Conservation (phyloP, 2,113 vertebrate species). For the Euleptes europaea region DNA sequence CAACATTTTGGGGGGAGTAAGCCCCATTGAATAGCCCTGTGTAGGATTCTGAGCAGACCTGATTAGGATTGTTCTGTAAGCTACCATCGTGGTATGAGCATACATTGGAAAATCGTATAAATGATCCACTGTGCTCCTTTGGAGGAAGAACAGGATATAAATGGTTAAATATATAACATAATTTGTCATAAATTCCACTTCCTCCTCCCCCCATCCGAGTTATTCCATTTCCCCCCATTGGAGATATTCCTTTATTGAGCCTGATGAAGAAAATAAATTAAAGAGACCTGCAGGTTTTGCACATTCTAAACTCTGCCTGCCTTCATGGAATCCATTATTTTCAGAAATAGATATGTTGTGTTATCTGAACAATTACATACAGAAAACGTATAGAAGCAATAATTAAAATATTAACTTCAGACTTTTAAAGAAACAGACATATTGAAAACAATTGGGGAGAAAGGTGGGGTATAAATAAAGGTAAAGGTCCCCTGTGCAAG, state of each 20-base stretch:
- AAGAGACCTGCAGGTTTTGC: slow-evolving; percentile 13
- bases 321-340: not conserved
- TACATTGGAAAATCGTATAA: not conserved
- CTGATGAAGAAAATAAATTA: not conserved
- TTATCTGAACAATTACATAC: not conserved
- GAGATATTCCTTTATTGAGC: not conserved
- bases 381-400: not conserved
- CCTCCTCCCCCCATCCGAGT: not conserved
- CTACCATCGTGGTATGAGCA: not conserved
- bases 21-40: too few relatives aligned
- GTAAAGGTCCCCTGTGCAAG: too few relatives aligned
- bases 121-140: not conserved
- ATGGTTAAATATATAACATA: not conserved
- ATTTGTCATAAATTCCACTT: not conserved
- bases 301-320: not conserved
- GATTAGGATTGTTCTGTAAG: not conserved
- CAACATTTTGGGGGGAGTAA: too few relatives aligned
- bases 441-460: not conserved
- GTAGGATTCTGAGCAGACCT: too few relatives aligned
- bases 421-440: not conserved
- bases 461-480: too few relatives aligned
- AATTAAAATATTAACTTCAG: not conserved
- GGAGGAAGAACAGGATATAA: not conserved
- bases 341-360: not conserved
- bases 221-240: not conserved